phyloP scores from a whole-genome alignment of 2,888 invertebrate species.

The Laothoe populi region DNA sequence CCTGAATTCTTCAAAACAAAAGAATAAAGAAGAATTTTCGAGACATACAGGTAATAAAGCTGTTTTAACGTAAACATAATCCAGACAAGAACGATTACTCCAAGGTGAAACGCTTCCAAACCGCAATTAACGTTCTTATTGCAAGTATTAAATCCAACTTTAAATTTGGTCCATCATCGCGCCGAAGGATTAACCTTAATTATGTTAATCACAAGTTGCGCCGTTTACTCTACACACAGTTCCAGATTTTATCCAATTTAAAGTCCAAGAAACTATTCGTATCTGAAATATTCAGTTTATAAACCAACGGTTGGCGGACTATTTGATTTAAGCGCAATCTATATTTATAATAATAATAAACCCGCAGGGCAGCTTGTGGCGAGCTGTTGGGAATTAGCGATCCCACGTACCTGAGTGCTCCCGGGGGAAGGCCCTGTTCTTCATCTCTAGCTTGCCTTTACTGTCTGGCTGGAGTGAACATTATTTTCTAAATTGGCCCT shows the following conservation, averaged over 20 bases:
- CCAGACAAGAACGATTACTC: constrained; percentile 13
- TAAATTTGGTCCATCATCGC: constrained; percentile 33
- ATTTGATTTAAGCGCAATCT: no score
- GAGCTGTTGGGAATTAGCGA: no score
- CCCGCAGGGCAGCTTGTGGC: no score
- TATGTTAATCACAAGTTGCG: constrained; percentile 42
- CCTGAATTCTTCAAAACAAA: background rate
- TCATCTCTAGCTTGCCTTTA: no score
- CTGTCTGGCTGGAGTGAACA: no score
- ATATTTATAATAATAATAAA: no score
- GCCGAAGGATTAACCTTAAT: constrained; percentile 35
- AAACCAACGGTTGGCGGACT: no score
- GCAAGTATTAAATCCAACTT: constrained; percentile 42
- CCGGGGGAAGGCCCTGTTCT: no score
- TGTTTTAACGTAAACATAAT: constrained; percentile 6
- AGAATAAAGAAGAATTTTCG: constrained; percentile 1
- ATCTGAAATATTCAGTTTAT: no score
- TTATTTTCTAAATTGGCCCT: no score
- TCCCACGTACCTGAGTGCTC: no score
- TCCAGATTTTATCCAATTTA: background rate
- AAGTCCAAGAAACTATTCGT: no score
- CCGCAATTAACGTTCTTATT: constrained; percentile 40
- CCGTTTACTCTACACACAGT: constrained; percentile 2
- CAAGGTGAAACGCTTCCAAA: constrained; percentile 25
- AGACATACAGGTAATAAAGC: background rate